A percentile compares a stretch with the other conserved stretches of the same genome.
Evolutionary conservation across 2,113 vertebrate species (phyloP).

Genomic region (Lota lota): DNA sequence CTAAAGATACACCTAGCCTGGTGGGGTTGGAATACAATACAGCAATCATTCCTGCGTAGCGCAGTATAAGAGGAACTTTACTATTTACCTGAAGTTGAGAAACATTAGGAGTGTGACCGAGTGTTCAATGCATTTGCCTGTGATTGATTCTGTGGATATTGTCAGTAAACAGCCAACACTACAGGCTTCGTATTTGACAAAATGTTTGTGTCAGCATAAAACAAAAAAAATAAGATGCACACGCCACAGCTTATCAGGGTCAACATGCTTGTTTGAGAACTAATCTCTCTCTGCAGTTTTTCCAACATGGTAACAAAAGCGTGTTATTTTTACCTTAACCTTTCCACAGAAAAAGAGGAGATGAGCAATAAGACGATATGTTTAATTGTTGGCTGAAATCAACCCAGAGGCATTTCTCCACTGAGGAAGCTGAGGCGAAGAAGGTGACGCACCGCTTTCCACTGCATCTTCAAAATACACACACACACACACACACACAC

Average conservation of each 20-base stretch:
- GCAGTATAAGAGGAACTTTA: too few relatives aligned
- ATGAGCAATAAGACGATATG: slow-evolving; percentile 1
- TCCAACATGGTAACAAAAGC: slow-evolving; percentile 47
- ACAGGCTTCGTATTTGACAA: neutral
- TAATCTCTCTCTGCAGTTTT: neutral
- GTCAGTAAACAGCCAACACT: too few relatives aligned
- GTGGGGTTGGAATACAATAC: too few relatives aligned
- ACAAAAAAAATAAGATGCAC: neutral
- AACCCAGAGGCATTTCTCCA: slow-evolving; percentile 25
- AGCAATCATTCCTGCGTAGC: too few relatives aligned
- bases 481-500: neutral
- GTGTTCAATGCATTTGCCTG: too few relatives aligned
- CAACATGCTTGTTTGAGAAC: too few relatives aligned
- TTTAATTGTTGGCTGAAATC: slow-evolving; percentile 47
- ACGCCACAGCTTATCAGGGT: too few relatives aligned
- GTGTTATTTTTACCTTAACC: slow-evolving; percentile 43
- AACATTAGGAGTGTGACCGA: too few relatives aligned
- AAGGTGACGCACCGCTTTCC: slow-evolving; percentile 42
- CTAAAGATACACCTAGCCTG: too few relatives aligned
- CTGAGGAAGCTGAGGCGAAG: slow-evolving; percentile 33
- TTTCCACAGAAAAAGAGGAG: slow-evolving; percentile 35
- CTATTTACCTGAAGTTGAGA: too few relatives aligned
- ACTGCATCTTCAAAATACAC: neutral
- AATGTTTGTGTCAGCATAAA: neutral
- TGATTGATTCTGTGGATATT: too few relatives aligned